Evolutionary conservation across 2,888 invertebrate genomes (phyloP).

Genomic region (Poecilobothrus nobilitatus): DNA sequence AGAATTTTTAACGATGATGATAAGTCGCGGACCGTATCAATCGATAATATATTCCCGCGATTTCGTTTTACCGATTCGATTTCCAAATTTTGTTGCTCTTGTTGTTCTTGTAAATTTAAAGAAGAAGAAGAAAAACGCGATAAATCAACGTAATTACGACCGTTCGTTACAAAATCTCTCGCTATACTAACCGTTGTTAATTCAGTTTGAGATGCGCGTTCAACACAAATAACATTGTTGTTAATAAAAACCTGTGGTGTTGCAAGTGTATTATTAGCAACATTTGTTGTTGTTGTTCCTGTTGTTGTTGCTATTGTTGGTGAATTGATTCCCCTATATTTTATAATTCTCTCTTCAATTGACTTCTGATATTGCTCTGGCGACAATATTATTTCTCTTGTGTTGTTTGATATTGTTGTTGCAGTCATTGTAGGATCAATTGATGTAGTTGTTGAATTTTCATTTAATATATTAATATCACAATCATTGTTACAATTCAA

Average conservation of each 20-base stretch:
- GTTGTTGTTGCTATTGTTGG: slow-evolving; percentile 1
- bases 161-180: background rate
- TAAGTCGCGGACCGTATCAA: slow-evolving; percentile 7
- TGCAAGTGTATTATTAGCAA: background rate
- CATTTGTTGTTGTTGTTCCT: slow-evolving; percentile 7
- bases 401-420: background rate
- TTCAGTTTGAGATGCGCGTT: slow-evolving; percentile 9
- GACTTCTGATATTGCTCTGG: slow-evolving; percentile 11
- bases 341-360: background rate
- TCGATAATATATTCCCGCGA: background rate
- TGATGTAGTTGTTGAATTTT: slow-evolving; percentile 15
- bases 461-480: slow-evolving; percentile 15
- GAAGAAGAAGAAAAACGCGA: background rate
- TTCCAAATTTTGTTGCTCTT: background rate
- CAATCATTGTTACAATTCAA: slow-evolving; percentile 15
- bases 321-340: slow-evolving; percentile 12
- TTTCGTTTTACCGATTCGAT: background rate
- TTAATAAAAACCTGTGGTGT: background rate
- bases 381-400: slow-evolving; percentile 1
- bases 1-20: background rate
- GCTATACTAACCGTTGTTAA: background rate
- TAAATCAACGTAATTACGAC: background rate
- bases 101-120: background rate
- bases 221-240: background rate
- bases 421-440: slow-evolving; percentile 9